These are phyloP conservation scores for Orbicella faveolata DNA, from an alignment of 64 coral and sea anemone species.

Conservation along the genomic window DNA sequence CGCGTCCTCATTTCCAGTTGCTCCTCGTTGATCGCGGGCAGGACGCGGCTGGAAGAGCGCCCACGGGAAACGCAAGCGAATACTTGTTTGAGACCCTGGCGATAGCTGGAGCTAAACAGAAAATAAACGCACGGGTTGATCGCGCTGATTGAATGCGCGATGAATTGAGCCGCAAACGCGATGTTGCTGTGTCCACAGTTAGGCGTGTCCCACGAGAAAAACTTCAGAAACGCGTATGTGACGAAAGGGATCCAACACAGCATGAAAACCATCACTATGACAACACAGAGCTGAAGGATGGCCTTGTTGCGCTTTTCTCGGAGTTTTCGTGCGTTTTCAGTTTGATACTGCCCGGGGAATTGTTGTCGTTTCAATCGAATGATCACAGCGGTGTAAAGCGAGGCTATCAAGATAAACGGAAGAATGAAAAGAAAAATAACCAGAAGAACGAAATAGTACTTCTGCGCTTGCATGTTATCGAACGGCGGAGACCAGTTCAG, in stretches of 20 bases:
- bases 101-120: constrained; percentile 37
- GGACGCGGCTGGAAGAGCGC: neutral
- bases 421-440: constrained; percentile 8
- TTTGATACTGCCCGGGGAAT: constrained; percentile 2
- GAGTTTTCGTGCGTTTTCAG: constrained; percentile 18
- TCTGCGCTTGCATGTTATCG: constrained; percentile 4
- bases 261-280: constrained; percentile 38
- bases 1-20: neutral
- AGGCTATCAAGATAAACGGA: constrained; percentile 9
- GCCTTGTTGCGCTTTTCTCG: constrained; percentile 25
- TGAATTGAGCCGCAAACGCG: constrained; percentile 32
- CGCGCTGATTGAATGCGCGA: constrained; percentile 48
- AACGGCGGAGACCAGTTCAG: neutral
- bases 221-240: constrained; percentile 31
- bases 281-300: constrained; percentile 13
- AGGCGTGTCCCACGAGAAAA: constrained; percentile 4
- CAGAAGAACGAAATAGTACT: constrained; percentile 31
- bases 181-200: neutral
- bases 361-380: constrained; percentile 12
- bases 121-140: constrained; percentile 48
- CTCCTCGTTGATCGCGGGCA: neutral
- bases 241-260: constrained; percentile 42
- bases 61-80: neutral
- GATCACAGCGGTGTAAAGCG: constrained; percentile 34
- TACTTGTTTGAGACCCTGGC: constrained; percentile 11